Conservation (phyloP, 2,888 invertebrate genomes). For the Phortica magna region DNA sequence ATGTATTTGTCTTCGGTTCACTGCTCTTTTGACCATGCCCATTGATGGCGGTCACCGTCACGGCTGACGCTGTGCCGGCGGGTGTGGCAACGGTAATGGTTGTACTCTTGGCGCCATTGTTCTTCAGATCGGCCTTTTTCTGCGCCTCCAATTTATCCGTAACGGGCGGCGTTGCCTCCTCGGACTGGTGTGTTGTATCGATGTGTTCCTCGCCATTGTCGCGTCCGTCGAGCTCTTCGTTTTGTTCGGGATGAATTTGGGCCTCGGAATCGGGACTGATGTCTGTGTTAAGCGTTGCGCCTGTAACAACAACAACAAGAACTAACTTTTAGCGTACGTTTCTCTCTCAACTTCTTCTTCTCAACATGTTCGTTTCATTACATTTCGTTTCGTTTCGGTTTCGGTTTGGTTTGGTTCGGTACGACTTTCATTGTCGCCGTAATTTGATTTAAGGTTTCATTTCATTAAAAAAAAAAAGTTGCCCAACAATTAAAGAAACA, state of each 20-base stretch:
- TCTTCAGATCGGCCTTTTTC: constrained; percentile 76
- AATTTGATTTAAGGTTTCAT: background rate
- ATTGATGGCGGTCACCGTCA: constrained; percentile 62
- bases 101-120: constrained; percentile 51
- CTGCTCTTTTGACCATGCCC: constrained; percentile 65
- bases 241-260: constrained; percentile 82
- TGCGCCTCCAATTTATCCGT: constrained; percentile 77
- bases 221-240: constrained; percentile 80
- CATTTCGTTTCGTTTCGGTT: background rate
- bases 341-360: constrained; percentile 12
- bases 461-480: constrained; percentile 27
- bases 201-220: constrained; percentile 77
- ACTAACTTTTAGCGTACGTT: constrained; percentile 77
- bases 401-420: background rate
- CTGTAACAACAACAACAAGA: constrained; percentile 83
- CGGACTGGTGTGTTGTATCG: constrained; percentile 76
- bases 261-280: constrained; percentile 82
- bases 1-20: constrained; percentile 76
- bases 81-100: constrained; percentile 66
- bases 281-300: constrained; percentile 82
- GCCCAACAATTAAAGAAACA: constrained; percentile 18
- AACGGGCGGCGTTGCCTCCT: constrained; percentile 77
- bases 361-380: background rate
- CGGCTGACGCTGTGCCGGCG: constrained; percentile 67
- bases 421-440: background rate